A percentile compares a stretch with the other conserved stretches of the same genome.
phyloP scores from a whole-genome alignment of 2,113 vertebrate genomes.

The Diphyllodes magnificus region DNA sequence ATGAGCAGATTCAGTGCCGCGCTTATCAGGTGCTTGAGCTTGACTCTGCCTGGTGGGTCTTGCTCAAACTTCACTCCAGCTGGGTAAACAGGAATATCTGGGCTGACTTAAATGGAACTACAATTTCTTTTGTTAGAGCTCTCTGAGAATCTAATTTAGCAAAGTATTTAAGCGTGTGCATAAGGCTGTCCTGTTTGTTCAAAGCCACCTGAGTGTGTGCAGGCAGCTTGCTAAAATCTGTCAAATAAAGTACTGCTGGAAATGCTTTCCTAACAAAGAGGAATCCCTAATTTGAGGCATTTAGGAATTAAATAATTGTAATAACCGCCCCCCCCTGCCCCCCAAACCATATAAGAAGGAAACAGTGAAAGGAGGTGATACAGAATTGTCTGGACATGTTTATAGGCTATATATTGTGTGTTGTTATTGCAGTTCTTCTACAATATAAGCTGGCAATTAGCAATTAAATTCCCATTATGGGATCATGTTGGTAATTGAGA shows the following conservation, averaged over 20 bases:
- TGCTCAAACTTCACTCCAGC: background rate
- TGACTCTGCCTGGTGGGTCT: background rate
- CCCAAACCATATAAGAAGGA: background rate
- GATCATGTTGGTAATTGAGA: conserved; percentile 70
- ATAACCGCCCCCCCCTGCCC: background rate
- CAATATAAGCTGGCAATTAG: conserved; percentile 62
- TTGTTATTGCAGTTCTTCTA: conserved; percentile 23
- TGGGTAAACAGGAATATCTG: background rate
- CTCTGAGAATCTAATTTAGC: background rate
- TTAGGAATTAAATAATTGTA: conserved; percentile 2
- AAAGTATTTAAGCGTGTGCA: background rate
- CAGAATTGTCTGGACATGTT: conserved; percentile 12
- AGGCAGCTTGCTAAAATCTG: background rate
- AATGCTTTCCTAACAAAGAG: background rate
- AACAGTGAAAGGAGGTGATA: conserved; percentile 19
- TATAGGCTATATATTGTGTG: conserved; percentile 23
- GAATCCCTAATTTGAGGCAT: background rate
- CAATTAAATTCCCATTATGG: conserved; percentile 73
- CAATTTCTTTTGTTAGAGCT: background rate
- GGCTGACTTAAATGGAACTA: background rate
- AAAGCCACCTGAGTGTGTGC: background rate
- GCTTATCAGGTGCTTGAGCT: background rate
- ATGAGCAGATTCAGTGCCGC: fast-evolving
- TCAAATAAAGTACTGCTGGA: background rate
- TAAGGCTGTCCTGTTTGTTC: background rate